Percentiles rank a stretch among this genome's conserved stretches.
phyloP scores from a whole-genome alignment of 23 tunicate species.

The Botrylloides violaceus region DNA sequence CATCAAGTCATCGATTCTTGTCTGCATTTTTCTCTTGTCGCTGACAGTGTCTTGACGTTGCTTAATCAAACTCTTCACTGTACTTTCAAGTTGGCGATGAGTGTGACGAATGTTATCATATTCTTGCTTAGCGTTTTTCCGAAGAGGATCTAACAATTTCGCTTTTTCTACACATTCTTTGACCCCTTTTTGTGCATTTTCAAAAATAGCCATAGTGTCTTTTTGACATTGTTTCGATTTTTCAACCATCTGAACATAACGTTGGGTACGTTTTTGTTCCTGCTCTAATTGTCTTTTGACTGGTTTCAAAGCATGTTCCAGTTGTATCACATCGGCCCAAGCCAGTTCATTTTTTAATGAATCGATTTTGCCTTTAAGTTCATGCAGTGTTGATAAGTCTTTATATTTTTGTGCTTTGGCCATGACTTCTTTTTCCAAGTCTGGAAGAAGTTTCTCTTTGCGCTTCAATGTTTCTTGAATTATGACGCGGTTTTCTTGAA shows the following conservation, averaged over 20 bases:
- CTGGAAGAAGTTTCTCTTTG: constrained; percentile 61
- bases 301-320: constrained; percentile 55
- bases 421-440: constrained; percentile 51
- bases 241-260: constrained; percentile 47
- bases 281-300: constrained; percentile 38
- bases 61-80: constrained; percentile 8
- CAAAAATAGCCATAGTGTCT: constrained; percentile 40
- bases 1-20: constrained; percentile 58
- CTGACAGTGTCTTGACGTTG: constrained; percentile 32
- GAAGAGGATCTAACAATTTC: constrained; percentile 51
- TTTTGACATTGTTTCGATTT: constrained; percentile 36
- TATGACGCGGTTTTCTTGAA: constrained; percentile 47
- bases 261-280: constrained; percentile 48
- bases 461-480: constrained; percentile 37
- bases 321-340: constrained; percentile 79
- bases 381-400: constrained; percentile 56
- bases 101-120: constrained; percentile 4
- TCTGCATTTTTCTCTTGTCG: constrained; percentile 39
- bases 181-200: constrained; percentile 42
- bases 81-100: constrained; percentile 14
- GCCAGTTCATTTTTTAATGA: constrained; percentile 57
- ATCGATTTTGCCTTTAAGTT: constrained; percentile 54
- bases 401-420: constrained; percentile 66
- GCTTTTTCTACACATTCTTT: constrained; percentile 51
- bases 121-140: constrained; percentile 26